Evolutionary conservation across 2,113 vertebrate species (phyloP).

Genomic region (Zosterops lateralis): DNA sequence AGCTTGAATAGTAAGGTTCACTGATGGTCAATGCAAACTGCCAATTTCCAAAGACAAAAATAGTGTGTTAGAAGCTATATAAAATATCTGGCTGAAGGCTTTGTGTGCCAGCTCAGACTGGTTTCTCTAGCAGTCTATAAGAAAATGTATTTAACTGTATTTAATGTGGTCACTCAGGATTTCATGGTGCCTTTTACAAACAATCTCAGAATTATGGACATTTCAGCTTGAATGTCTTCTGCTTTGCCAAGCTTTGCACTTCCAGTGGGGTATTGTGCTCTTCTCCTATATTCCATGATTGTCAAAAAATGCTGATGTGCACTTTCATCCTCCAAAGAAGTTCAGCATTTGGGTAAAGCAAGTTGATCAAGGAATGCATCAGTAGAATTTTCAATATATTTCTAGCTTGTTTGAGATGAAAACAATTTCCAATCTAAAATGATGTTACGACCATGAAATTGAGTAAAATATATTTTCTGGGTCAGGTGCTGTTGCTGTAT

Average conservation of each 20-base stretch:
- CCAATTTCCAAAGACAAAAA: conserved; percentile 42
- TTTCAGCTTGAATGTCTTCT: background rate
- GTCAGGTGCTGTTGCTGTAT: background rate
- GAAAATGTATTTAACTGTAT: conserved; percentile 17
- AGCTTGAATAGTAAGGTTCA: conserved; percentile 40
- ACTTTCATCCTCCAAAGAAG: background rate
- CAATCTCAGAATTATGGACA: background rate
- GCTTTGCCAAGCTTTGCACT: background rate
- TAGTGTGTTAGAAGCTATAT: conserved; percentile 18
- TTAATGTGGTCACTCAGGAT: conserved; percentile 20
- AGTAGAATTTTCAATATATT: background rate
- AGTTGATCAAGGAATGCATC: background rate
- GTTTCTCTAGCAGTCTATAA: conserved; percentile 16
- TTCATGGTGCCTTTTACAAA: background rate
- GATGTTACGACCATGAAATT: background rate
- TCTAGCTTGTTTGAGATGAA: background rate
- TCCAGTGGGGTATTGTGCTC: background rate
- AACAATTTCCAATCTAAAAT: background rate
- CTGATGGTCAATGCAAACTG: conserved; percentile 9
- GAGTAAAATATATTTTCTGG: background rate
- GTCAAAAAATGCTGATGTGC: background rate
- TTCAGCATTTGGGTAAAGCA: background rate
- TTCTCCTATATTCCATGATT: background rate
- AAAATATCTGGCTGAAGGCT: conserved; percentile 22
- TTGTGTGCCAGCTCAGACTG: conserved; percentile 27